A percentile compares a stretch with the other conserved stretches of the same genome.
These are phyloP conservation scores for Heliconius hortense DNA, from an alignment of 2,888 invertebrate species.

Conservation along the genomic window DNA sequence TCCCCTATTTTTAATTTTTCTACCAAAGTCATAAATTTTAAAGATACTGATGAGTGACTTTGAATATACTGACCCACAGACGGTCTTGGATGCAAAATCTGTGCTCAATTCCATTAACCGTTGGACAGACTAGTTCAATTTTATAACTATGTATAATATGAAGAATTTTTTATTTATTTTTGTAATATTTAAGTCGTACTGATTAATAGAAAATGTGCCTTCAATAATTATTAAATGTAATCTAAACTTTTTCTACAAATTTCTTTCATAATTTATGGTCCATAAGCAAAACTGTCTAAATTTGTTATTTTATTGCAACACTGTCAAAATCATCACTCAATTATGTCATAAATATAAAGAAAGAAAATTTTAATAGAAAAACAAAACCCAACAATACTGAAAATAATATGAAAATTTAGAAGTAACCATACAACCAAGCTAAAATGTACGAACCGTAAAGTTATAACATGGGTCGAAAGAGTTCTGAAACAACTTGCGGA, in stretches of 20 bases:
- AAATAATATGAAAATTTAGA: conserved; percentile 29
- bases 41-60: too few species aligned
- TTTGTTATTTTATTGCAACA: conserved; percentile 4
- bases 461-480: conserved; percentile 46
- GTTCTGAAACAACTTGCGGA: conserved; percentile 43
- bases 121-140: neutral
- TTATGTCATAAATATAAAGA: conserved; percentile 4
- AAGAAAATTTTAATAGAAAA: conserved; percentile 11
- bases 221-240: neutral
- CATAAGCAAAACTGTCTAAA: neutral
- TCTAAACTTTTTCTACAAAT: conserved; percentile 8
- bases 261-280: conserved; percentile 1
- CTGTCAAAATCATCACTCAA: conserved; percentile 12
- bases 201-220: too few species aligned
- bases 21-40: too few species aligned
- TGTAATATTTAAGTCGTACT: neutral
- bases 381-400: neutral
- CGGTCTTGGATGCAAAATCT: too few species aligned
- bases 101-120: too few species aligned
- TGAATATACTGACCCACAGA: too few species aligned
- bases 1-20: too few species aligned
- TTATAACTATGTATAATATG: neutral
- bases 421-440: conserved; percentile 8
- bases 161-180: neutral
- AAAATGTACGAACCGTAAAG: conserved; percentile 36